phyloP scores from a whole-genome alignment of 2,113 vertebrate species.

The Corythornis cristatus region DNA sequence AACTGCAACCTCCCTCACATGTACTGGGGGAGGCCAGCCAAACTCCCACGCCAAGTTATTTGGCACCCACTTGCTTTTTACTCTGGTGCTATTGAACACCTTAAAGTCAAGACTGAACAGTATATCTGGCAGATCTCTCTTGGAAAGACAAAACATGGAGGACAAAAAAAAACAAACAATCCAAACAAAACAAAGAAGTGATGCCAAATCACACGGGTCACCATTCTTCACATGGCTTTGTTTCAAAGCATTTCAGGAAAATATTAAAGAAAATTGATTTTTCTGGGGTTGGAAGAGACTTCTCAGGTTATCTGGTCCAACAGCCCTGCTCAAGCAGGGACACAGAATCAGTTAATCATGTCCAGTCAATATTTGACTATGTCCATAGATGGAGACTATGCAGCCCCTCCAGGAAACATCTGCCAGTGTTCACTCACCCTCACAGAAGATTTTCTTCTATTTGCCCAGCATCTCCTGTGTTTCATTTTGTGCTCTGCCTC shows the following conservation, averaged over 20 bases:
- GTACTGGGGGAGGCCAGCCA: background rate
- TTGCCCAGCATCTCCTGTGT: fast-evolving
- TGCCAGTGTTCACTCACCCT: background rate
- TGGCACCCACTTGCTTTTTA: background rate
- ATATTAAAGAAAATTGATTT: background rate
- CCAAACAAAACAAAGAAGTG: background rate
- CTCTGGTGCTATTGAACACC: background rate
- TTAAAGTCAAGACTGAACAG: background rate
- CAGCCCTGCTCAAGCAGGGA: fast-evolving
- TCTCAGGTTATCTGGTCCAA: background rate
- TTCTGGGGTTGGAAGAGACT: background rate
- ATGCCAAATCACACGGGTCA: background rate
- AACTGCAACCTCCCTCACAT: background rate
- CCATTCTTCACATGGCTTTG: background rate
- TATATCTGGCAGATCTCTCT: fast-evolving
- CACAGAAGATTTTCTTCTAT: background rate
- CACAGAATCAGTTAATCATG: fast-evolving
- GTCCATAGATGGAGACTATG: background rate
- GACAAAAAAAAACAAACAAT: background rate
- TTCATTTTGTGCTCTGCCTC: background rate
- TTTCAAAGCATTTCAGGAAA: background rate
- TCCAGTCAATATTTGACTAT: background rate
- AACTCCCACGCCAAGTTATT: background rate
- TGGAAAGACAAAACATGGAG: background rate
- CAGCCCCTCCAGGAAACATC: background rate